These are phyloP conservation scores for Lemur catta DNA, from an alignment of 2,797 vertebrate species.

Conservation along the genomic window DNA sequence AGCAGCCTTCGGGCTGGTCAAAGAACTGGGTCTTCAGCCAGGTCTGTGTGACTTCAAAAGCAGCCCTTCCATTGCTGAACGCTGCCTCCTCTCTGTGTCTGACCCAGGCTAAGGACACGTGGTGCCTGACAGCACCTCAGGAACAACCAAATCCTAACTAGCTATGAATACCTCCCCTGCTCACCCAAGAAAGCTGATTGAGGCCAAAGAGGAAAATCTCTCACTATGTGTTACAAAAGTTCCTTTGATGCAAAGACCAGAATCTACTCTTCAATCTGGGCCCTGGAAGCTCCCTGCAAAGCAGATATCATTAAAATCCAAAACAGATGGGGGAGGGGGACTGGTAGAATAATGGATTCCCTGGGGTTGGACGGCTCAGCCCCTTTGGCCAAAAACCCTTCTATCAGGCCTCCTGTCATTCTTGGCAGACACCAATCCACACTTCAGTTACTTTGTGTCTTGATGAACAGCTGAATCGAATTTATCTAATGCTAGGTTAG, in stretches of 20 bases:
- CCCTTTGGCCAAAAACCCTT: constrained; percentile 33
- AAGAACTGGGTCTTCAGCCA: background rate
- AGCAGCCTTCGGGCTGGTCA: background rate
- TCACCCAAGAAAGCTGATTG: background rate
- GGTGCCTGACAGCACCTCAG: background rate
- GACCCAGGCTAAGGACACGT: background rate
- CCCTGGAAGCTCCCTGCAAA: background rate
- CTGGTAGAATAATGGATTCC: constrained; percentile 7
- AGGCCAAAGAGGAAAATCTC: background rate
- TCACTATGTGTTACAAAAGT: background rate
- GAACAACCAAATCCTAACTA: constrained; percentile 31
- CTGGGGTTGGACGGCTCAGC: background rate
- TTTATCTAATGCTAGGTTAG: constrained; percentile 58
- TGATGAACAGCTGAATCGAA: constrained; percentile 40
- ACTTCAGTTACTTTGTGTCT: constrained; percentile 42
- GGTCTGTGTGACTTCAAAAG: constrained; percentile 16
- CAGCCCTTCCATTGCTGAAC: background rate
- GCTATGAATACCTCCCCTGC: background rate
- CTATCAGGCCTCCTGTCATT: background rate
- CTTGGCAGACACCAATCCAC: constrained; percentile 43
- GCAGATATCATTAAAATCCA: background rate
- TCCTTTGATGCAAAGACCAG: constrained; percentile 27
- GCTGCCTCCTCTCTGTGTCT: background rate
- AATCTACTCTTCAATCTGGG: background rate
- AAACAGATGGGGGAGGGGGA: background rate